phyloP scores from a whole-genome alignment of 1,140 invertebrate species.

The Drosophila willistoni region DNA sequence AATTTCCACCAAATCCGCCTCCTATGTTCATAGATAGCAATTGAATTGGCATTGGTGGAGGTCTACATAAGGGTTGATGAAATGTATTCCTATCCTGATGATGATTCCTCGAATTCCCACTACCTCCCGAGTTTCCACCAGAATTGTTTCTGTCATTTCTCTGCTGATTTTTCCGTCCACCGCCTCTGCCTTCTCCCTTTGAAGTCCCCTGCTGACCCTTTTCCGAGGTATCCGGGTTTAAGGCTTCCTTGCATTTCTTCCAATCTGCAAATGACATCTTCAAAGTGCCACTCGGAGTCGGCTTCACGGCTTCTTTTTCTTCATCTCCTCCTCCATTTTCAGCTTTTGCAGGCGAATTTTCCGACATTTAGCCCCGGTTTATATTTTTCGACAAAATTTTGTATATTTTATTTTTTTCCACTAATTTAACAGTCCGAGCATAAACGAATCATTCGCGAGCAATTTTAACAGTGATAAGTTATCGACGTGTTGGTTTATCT shows the following conservation, averaged over 20 bases:
- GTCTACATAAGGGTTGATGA: conserved; percentile 42
- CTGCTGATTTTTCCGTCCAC: conserved; percentile 34
- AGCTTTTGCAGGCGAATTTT: conserved; percentile 7
- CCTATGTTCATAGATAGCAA: conserved; percentile 54
- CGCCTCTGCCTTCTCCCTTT: conserved; percentile 18
- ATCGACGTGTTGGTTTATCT: no score
- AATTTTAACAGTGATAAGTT: no score
- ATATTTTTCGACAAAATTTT: background rate
- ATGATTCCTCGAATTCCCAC: conserved; percentile 16
- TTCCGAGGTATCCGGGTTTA: conserved; percentile 40
- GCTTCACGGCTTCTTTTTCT: conserved; percentile 1
- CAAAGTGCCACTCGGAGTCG: conserved; percentile 28
- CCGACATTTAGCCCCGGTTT: conserved; percentile 32
- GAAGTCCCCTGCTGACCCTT: background rate
- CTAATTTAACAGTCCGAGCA: background rate
- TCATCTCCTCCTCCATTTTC: background rate
- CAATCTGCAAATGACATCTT: conserved; percentile 72
- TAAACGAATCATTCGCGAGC: background rate
- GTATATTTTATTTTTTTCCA: background rate
- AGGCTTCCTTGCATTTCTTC: conserved; percentile 65
- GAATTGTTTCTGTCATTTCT: conserved; percentile 28
- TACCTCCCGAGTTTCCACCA: background rate
- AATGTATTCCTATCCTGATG: conserved; percentile 33
- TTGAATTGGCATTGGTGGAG: conserved; percentile 62
- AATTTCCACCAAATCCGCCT: conserved; percentile 47